Evolutionary conservation across 2,113 vertebrate species (phyloP), one percentile per base, ranked within the genome.

Genomic region (Eretmochelys imbricata): DNA sequence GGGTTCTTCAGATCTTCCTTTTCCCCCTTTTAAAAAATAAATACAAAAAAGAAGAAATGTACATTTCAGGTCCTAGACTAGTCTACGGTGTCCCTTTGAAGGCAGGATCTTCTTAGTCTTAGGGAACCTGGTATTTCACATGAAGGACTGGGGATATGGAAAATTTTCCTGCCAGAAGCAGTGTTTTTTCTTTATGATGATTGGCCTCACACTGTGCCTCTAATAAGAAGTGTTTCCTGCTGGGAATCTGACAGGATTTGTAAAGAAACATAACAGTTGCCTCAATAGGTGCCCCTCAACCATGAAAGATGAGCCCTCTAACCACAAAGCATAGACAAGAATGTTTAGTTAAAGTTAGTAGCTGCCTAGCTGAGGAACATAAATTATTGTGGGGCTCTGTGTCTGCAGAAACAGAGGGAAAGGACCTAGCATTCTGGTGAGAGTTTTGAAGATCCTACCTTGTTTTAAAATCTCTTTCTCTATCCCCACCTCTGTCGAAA

Each of bases 321-420:
- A 80, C 84, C n/a, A 0, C 81, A 27, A 25, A 49, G 57, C 0
- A 0, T n/a, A 80, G 85, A 25, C 3, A 9, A 57, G 0, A 22
- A 29, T 55, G 78, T 48, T 85, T 31, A 57, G n/a, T 79, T 92
- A 31, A 54, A 94, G 50, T 82, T 79, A 79, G 91, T 78, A 20
- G 0, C 91, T 87, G 85, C 88, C 29, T 53, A 84, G 35, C 79
- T 78, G 65, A 87, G 54, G 53, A 82, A 78, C 14, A 1, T 83
- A 62, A 92, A 84, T 89, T 49, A 80, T 1, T 0, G 1, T 24
- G 50, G 87, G 81, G 3, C n/a, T 27, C 24, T n/a, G 92, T 25
- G 51, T 81, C 86, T 54, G 24, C n/a, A 85, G 80, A 51, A 57
- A 31, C 24, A 55, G 80, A 85, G 35, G 49, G 80, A 90, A 94